These are phyloP conservation scores for Pammene fasciana DNA, from an alignment of 2,888 invertebrate species.

Conservation along the genomic window DNA sequence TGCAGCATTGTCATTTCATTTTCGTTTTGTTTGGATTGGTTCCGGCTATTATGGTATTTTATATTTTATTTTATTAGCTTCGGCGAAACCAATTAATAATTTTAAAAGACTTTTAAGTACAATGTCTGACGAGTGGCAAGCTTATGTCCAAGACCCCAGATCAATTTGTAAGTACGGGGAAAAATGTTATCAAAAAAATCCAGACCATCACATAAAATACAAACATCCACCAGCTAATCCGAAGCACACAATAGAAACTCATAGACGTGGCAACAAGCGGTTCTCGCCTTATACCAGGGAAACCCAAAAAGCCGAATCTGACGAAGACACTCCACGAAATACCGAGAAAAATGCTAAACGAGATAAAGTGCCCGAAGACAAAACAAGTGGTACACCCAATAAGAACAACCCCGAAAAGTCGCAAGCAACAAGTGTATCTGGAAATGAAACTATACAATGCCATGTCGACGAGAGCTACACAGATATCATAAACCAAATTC, in stretches of 20 bases:
- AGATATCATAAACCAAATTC: slow-evolving; percentile 51
- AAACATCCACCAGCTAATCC: slow-evolving; percentile 86
- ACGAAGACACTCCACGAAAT: background rate
- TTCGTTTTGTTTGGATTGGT: no score
- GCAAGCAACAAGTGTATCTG: background rate
- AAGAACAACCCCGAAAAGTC: slow-evolving; percentile 1
- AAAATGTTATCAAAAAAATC: slow-evolving; percentile 92
- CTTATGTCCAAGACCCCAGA: slow-evolving; percentile 73
- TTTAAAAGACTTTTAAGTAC: background rate
- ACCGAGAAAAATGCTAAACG: background rate
- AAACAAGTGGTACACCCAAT: background rate
- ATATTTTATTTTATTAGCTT: no score
- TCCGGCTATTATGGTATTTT: no score
- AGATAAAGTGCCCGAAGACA: background rate
- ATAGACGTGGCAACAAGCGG: slow-evolving; percentile 49
- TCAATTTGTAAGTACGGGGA: slow-evolving; percentile 89
- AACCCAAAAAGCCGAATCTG: slow-evolving; percentile 15
- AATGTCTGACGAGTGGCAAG: slow-evolving; percentile 72
- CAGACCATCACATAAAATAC: slow-evolving; percentile 87
- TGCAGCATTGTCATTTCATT: no score
- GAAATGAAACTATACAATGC: slow-evolving; percentile 2
- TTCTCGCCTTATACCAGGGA: slow-evolving; percentile 56
- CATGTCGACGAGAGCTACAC: slow-evolving; percentile 16
- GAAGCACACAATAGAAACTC: slow-evolving; percentile 52
- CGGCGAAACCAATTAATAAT: background rate